Percentiles rank a stretch among this genome's conserved stretches.
Evolutionary conservation across 2,888 invertebrate species (phyloP).

Genomic region (Dichetophora obliterata): DNA sequence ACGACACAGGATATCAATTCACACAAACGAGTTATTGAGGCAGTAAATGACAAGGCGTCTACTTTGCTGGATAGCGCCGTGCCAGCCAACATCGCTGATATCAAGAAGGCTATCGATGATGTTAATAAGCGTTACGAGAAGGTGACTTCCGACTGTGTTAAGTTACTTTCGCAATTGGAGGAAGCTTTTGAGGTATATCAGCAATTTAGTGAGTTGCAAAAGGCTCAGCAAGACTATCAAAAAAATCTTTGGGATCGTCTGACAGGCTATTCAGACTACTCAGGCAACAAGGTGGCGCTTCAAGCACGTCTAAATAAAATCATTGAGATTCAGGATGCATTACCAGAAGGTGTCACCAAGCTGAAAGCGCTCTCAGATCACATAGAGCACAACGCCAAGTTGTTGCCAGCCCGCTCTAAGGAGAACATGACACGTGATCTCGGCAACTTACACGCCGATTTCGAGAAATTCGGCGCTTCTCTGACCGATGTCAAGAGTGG

Average conservation of each 20-base stretch:
- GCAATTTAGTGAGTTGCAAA: slow-evolving; percentile 88
- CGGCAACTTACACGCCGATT: slow-evolving; percentile 83
- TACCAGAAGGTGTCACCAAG: slow-evolving; percentile 84
- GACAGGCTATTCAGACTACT: slow-evolving; percentile 84
- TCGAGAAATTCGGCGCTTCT: slow-evolving; percentile 84
- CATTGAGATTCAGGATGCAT: slow-evolving; percentile 82
- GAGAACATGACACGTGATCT: slow-evolving; percentile 88
- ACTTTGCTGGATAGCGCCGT: slow-evolving; percentile 73
- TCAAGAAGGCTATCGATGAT: slow-evolving; percentile 78
- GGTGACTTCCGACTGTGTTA: slow-evolving; percentile 77
- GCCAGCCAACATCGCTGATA: slow-evolving; percentile 71
- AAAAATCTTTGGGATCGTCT: slow-evolving; percentile 92
- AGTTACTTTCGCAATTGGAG: slow-evolving; percentile 81
- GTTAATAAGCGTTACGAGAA: slow-evolving; percentile 83
- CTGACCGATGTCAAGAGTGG: slow-evolving; percentile 83
- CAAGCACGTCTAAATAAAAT: slow-evolving; percentile 85
- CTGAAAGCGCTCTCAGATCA: slow-evolving; percentile 81
- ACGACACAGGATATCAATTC: slow-evolving; percentile 90
- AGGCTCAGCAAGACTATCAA: slow-evolving; percentile 89
- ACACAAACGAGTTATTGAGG: slow-evolving; percentile 91
- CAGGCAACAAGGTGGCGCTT: slow-evolving; percentile 88
- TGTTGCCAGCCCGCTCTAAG: slow-evolving; percentile 84
- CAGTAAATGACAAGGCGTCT: slow-evolving; percentile 89
- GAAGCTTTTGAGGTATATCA: slow-evolving; percentile 84
- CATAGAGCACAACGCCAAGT: slow-evolving; percentile 77